Base-by-base conservation (phyloP, 2,888 invertebrate genomes). In the Arrhopalites spinosus region DNA sequence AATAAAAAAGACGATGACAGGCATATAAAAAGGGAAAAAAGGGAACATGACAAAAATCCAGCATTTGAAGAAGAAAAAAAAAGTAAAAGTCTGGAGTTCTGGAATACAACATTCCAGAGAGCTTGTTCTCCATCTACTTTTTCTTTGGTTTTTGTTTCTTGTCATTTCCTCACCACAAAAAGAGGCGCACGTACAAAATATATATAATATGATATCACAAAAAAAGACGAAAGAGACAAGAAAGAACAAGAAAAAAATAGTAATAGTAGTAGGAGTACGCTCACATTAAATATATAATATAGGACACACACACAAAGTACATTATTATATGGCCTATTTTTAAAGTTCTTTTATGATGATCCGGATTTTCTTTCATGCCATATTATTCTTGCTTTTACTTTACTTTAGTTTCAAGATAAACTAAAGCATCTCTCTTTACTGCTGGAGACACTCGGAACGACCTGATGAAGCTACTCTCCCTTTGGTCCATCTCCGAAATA, bases 271-370 rank as follows among this genome's bases (percentile, higher is more conserved):
- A n/a, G n/a, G n/a, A 13, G 59, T 27, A 23, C 25, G 23, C 59
- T 27, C 13, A 3, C 59, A 25, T 50, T n/a, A 20, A 8, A 5
- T n/a, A 20, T 53, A n/a, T 53, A 53, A 15, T 61, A 15, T 25
- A 11, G 23, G 11, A 15, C 53, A 69, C 29, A 50, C 69, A 50
- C 27, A 2, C 68, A 50, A 64, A 23, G 68, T 1, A 69, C 69
- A 53, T 23, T 64, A 71, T 59, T 3, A 23, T 61, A 59, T 71
- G 71, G 59, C 71, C 71, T 71, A 71, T 71, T 71, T 71, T 71
- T 36, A 36, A 71, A 71, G 2, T 71, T 59, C 59, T 59, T 71
- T 71, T 61, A 71, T 71, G 59, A 71, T 71, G 36, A 66, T 66
- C 66, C 71, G 71, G 59, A 71, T 61, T 43, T 50, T 68, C 50